Evolutionary conservation across 1,140 invertebrate species (phyloP).

Genomic region (Solen grandis): DNA sequence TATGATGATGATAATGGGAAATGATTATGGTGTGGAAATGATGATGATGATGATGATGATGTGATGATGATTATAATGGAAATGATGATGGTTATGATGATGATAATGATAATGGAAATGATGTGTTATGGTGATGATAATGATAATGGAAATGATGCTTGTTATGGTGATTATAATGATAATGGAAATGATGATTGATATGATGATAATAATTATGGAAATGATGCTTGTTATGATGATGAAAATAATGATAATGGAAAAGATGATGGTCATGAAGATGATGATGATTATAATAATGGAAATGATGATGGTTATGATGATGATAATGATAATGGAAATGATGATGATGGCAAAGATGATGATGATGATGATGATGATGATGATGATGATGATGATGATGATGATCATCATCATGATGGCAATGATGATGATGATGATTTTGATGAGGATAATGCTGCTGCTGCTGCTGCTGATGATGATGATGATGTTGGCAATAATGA

Average conservation of each 20-base stretch:
- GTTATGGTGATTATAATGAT: constrained; percentile 56
- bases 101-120: no score
- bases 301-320: no score
- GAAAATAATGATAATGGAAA: constrained; percentile 4
- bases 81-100: no score
- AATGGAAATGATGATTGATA: constrained; percentile 56
- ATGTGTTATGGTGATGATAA: constrained; percentile 52
- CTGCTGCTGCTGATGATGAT: constrained; percentile 27
- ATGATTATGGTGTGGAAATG: no score
- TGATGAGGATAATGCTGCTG: constrained; percentile 15
- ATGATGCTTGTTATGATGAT: constrained; percentile 36
- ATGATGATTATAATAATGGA: no score
- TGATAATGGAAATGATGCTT: constrained; percentile 60
- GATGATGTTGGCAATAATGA: background rate
- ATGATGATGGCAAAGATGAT: constrained; percentile 23
- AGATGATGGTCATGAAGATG: no score
- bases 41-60: no score
- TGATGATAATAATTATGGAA: constrained; percentile 41
- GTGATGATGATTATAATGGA: no score
- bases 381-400: constrained; percentile 23
- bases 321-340: constrained; percentile 33
- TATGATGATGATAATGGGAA: background rate
- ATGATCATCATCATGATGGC: constrained; percentile 4
- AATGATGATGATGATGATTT: constrained; percentile 15
- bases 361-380: constrained; percentile 24